phyloP scores from a whole-genome alignment of 2,888 invertebrate genomes.

The Erpobdella octoculata region DNA sequence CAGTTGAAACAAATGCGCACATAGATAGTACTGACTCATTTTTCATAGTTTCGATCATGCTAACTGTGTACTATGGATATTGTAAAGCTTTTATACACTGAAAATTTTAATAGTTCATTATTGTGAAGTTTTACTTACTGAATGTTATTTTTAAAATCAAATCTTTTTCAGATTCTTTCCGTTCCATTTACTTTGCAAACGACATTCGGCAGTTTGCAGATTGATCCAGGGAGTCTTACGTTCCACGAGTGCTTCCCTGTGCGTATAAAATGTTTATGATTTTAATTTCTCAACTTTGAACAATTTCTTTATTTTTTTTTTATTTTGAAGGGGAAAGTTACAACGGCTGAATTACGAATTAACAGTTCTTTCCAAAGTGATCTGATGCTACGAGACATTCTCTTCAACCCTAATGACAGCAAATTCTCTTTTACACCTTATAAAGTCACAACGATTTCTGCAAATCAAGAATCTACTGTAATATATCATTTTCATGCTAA shows the following conservation, averaged over 20 bases:
- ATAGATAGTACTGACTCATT: no score
- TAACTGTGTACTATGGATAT: no score
- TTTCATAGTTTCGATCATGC: no score
- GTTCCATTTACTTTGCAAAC: constrained; percentile 68
- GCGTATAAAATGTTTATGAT: constrained; percentile 49
- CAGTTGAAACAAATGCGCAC: no score
- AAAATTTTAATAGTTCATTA: no score
- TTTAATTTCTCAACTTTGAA: background rate
- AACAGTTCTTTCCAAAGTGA: constrained; percentile 72
- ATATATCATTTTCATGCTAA: background rate
- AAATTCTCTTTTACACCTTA: constrained; percentile 53
- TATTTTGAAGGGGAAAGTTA: constrained; percentile 63
- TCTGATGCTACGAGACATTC: constrained; percentile 67
- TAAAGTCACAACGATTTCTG: constrained; percentile 27
- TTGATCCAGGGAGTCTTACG: constrained; percentile 62
- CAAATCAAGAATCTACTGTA: background rate
- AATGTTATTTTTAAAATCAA: background rate
- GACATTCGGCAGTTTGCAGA: constrained; percentile 66
- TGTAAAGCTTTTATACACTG: no score
- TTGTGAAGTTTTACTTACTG: background rate
- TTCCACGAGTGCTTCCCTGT: constrained; percentile 76
- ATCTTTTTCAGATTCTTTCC: constrained; percentile 54
- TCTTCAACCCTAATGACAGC: constrained; percentile 61
- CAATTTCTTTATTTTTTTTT: background rate
- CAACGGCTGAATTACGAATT: constrained; percentile 68